Conservation (phyloP, 2,113 vertebrate genomes). For the Coracopsis vasa region DNA sequence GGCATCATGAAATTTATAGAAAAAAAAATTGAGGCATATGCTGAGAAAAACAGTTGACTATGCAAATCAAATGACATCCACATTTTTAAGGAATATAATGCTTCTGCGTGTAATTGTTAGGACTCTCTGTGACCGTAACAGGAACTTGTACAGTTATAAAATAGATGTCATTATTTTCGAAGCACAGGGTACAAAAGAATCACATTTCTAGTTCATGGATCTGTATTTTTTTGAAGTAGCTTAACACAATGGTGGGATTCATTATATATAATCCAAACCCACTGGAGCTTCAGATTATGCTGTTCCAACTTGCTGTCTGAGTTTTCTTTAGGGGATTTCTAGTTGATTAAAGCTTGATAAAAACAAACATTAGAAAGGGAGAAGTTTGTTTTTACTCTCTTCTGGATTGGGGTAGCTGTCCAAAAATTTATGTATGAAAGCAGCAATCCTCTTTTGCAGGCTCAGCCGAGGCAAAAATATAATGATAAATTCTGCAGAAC, state of each 20-base stretch:
- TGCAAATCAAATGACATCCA: not conserved
- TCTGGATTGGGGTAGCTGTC: not conserved
- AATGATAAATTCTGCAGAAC: not conserved
- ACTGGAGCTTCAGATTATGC: constrained; percentile 29
- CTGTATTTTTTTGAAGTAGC: constrained; percentile 1
- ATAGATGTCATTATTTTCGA: constrained; percentile 5
- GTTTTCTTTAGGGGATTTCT: not conserved
- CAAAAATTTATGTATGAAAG: not conserved
- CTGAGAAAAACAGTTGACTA: not conserved
- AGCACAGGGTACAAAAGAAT: not conserved
- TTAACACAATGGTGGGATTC: constrained; percentile 20
- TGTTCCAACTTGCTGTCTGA: constrained; percentile 36
- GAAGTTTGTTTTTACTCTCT: not conserved
- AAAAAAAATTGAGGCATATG: not conserved
- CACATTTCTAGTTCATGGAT: not conserved
- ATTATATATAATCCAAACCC: constrained; percentile 43
- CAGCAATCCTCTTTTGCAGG: not conserved
- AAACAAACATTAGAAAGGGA: not conserved
- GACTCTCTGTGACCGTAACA: not conserved
- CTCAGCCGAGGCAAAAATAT: not conserved
- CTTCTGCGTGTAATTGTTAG: not conserved
- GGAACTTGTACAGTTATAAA: not conserved
- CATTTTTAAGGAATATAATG: not conserved
- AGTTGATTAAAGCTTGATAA: not conserved
- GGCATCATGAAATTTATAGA: not conserved